Conservation (phyloP, 2,113 vertebrate species). For the Telmatochromis sp. region DNA sequence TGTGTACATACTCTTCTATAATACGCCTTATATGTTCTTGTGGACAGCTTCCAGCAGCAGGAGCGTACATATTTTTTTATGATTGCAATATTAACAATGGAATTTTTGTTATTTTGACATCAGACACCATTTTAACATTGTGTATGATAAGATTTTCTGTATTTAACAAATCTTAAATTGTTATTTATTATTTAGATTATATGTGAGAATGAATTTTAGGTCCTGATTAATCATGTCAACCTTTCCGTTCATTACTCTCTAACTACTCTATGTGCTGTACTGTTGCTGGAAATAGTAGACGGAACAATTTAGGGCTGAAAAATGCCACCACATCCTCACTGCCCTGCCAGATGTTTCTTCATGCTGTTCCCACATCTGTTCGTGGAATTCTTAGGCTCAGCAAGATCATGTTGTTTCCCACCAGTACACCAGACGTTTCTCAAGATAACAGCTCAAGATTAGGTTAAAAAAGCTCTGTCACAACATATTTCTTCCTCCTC, state of each 20-base stretch:
- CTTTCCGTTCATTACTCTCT: background rate
- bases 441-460: background rate
- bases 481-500: background rate
- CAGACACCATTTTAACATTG: background rate
- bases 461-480: background rate
- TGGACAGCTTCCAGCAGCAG: background rate
- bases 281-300: background rate
- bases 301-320: background rate
- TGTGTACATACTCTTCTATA: background rate
- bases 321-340: background rate
- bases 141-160: background rate
- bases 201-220: background rate
- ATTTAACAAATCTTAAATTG: background rate
- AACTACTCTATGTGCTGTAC: background rate
- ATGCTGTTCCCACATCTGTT: background rate
- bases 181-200: background rate
- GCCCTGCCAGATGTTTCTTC: background rate
- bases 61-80: background rate
- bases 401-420: background rate
- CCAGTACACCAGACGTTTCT: background rate
- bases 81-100: rapidly evolving
- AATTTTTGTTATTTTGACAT: background rate
- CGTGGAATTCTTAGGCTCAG: background rate
- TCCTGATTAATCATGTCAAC: background rate
- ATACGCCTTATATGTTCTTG: background rate